Conservation (phyloP, 2,113 vertebrate genomes). For the Tupaia tana region DNA sequence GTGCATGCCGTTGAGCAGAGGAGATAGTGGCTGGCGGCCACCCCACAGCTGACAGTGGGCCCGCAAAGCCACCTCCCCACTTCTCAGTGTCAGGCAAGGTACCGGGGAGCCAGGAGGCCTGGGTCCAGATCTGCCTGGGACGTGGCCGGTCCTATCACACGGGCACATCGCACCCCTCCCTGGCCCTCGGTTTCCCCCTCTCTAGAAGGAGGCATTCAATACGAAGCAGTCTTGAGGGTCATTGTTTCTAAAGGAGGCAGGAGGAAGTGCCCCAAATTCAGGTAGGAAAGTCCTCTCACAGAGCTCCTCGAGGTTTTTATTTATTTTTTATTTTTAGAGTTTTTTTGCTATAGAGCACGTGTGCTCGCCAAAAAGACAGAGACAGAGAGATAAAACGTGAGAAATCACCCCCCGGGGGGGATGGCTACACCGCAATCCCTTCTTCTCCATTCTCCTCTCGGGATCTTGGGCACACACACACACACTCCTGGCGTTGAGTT, state of each 20-base stretch:
- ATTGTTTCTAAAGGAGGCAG: background rate
- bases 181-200: background rate
- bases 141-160: accelerated
- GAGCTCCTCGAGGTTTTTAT: background rate
- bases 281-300: background rate
- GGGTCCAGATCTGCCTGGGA: background rate
- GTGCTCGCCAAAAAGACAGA: too few species aligned
- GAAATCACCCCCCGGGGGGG: too few species aligned
- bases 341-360: too few species aligned
- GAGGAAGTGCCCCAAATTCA: background rate
- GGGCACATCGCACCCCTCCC: accelerated
- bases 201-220: background rate
- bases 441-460: too few species aligned
- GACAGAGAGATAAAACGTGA: too few species aligned
- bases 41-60: too few species aligned
- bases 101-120: background rate
- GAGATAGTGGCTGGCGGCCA: background rate
- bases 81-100: background rate
- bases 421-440: too few species aligned
- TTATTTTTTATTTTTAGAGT: too few species aligned
- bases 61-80: accelerated
- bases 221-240: background rate
- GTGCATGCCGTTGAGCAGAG: background rate
- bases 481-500: too few species aligned
- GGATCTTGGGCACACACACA: too few species aligned